Percentiles rank a stretch among this genome's conserved stretches.
phyloP scores from a whole-genome alignment of 2,797 vertebrate genomes.

The Avahi laniger region DNA sequence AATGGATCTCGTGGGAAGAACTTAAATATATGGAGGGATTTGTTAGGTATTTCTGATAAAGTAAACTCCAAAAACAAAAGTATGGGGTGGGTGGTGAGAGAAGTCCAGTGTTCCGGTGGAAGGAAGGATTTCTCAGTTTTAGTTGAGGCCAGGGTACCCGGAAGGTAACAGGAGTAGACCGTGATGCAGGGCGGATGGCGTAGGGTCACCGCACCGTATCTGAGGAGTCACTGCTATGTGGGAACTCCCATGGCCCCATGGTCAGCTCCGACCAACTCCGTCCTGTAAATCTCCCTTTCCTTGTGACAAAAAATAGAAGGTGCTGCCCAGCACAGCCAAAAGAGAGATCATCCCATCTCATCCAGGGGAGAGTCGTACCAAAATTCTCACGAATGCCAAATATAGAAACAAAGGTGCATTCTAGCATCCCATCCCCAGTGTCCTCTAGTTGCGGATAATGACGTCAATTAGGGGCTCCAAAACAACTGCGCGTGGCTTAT shows the following conservation, averaged over 20 bases:
- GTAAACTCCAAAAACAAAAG: background rate
- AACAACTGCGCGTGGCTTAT: background rate
- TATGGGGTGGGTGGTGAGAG: fast-evolving
- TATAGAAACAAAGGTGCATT: background rate
- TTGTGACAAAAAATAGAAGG: background rate
- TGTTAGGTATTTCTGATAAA: background rate
- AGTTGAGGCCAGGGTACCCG: no score
- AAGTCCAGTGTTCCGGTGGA: fast-evolving
- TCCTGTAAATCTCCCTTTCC: background rate
- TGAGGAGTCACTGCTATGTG: fast-evolving
- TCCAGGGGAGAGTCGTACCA: background rate
- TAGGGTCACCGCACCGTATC: fast-evolving
- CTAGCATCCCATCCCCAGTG: background rate
- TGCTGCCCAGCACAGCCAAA: background rate
- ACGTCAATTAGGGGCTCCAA: background rate
- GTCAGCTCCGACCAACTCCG: background rate
- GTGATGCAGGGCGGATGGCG: fast-evolving
- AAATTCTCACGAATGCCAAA: background rate
- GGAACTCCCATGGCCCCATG: fast-evolving
- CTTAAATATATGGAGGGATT: background rate
- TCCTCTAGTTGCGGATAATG: background rate
- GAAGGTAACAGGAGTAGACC: fast-evolving
- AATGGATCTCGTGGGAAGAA: background rate
- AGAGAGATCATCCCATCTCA: fast-evolving
- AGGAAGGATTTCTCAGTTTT: no score